Evolutionary conservation across 2,888 invertebrate genomes (phyloP).

Genomic region (Adineta ricciae): DNA sequence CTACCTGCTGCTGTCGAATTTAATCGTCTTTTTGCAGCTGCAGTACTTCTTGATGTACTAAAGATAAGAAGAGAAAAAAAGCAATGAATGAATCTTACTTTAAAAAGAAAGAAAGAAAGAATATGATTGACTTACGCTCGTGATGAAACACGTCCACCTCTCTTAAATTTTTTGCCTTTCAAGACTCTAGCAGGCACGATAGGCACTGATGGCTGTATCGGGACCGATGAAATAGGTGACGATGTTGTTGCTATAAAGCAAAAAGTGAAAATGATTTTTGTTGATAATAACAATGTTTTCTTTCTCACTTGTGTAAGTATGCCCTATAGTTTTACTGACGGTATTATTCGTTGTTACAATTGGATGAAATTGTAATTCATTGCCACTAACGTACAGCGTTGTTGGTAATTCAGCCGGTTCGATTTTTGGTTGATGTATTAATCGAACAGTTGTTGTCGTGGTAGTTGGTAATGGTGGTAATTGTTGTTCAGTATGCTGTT

Average conservation of each 20-base stretch:
- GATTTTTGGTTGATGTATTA: slow-evolving; percentile 9
- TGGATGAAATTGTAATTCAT: slow-evolving; percentile 6
- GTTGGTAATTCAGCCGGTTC: not conserved
- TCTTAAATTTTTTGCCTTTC: slow-evolving; percentile 13
- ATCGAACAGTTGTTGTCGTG: not conserved
- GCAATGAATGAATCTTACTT: not conserved
- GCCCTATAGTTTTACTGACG: not conserved
- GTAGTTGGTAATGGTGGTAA: not conserved
- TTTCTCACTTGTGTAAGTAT: not conserved
- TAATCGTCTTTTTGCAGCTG: slow-evolving; percentile 4
- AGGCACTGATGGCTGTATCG: not conserved
- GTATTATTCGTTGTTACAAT: not conserved
- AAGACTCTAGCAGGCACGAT: not conserved
- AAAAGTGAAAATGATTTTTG: not conserved
- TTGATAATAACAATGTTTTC: too few species aligned
- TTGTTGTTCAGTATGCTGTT: not conserved
- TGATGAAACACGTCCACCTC: not conserved
- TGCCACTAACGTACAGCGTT: not conserved
- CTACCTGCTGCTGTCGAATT: not conserved
- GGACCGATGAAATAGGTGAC: not conserved
- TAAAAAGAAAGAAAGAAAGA: too few species aligned
- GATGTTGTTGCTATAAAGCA: slow-evolving; percentile 3
- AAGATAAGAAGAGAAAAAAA: not conserved
- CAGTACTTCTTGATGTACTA: not conserved
- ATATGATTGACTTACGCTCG: not conserved